phyloP scores from a whole-genome alignment of 2,888 invertebrate genomes.

The Amblyjoppa fuscipennis region DNA sequence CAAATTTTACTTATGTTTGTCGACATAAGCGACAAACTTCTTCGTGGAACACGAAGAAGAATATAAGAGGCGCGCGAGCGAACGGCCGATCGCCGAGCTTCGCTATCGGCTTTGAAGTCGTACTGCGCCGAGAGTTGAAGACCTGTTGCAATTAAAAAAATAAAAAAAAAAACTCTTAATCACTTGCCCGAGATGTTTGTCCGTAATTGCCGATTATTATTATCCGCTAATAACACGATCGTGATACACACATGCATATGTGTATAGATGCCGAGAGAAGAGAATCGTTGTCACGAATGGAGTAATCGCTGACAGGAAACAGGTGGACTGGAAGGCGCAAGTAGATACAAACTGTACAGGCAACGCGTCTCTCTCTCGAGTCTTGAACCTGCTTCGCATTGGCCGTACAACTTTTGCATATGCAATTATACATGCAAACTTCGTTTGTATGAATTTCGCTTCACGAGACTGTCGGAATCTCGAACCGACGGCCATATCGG shows the following conservation, averaged over 20 bases:
- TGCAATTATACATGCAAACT: not conserved
- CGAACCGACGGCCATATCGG: constrained; percentile 4
- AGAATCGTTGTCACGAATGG: constrained; percentile 23
- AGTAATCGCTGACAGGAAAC: not conserved
- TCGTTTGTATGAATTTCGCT: not conserved
- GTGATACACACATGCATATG: not conserved
- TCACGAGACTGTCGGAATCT: constrained; percentile 31
- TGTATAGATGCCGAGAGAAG: not conserved
- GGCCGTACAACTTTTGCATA: not conserved
- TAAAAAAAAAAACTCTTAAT: constrained; percentile 29
- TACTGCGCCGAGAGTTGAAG: constrained; percentile 3
- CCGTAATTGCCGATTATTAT: constrained; percentile 45
- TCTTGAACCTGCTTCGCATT: constrained; percentile 37
- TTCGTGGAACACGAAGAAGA: not conserved
- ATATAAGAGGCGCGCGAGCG: not conserved
- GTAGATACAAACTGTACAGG: not conserved
- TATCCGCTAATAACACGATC: constrained; percentile 29
- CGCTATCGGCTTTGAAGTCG: not conserved
- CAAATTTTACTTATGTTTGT: not conserved
- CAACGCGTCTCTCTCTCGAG: not conserved
- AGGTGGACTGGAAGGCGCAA: not conserved
- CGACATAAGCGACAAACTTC: not conserved
- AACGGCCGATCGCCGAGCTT: constrained; percentile 5
- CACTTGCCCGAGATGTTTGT: constrained; percentile 32
- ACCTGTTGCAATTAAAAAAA: constrained; percentile 8